Evolutionary conservation across 2,888 invertebrate genomes (phyloP).

Genomic region (Ctena decussata): DNA sequence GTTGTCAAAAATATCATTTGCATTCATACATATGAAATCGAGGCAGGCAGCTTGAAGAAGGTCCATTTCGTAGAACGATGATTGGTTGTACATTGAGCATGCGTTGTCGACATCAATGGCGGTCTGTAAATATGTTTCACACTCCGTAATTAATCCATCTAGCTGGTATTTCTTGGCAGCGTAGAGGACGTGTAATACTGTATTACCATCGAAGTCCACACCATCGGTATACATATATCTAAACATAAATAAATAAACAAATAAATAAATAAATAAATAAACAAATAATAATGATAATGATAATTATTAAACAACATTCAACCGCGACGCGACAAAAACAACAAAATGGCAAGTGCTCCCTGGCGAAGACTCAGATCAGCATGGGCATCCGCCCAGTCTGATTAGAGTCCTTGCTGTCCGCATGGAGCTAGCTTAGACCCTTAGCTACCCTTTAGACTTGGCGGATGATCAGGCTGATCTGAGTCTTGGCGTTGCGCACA

Average conservation of each 20-base stretch:
- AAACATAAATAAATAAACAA: not conserved
- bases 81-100: slow-evolving; percentile 63
- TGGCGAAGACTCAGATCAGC: too few relatives aligned
- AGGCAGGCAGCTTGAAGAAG: slow-evolving; percentile 52
- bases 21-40: slow-evolving; percentile 62
- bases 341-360: too few relatives aligned
- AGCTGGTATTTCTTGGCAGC: slow-evolving; percentile 74
- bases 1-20: slow-evolving; percentile 60
- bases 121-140: slow-evolving; percentile 66
- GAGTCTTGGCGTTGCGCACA: too few relatives aligned
- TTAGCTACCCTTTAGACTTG: too few relatives aligned
- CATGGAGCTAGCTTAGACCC: too few relatives aligned
- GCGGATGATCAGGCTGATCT: too few relatives aligned
- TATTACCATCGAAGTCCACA: slow-evolving; percentile 68
- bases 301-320: too few relatives aligned
- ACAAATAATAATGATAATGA: too few relatives aligned
- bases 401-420: too few relatives aligned
- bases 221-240: slow-evolving; percentile 73
- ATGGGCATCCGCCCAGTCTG: too few relatives aligned
- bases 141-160: slow-evolving; percentile 58
- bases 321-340: too few relatives aligned
- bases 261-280: too few relatives aligned
- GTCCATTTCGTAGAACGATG: slow-evolving; percentile 63
- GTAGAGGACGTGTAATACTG: slow-evolving; percentile 68
- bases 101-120: slow-evolving; percentile 61